These are phyloP conservation scores for Amphipyra tragopoginis DNA, from an alignment of 2,888 invertebrate species.

Conservation along the genomic window DNA sequence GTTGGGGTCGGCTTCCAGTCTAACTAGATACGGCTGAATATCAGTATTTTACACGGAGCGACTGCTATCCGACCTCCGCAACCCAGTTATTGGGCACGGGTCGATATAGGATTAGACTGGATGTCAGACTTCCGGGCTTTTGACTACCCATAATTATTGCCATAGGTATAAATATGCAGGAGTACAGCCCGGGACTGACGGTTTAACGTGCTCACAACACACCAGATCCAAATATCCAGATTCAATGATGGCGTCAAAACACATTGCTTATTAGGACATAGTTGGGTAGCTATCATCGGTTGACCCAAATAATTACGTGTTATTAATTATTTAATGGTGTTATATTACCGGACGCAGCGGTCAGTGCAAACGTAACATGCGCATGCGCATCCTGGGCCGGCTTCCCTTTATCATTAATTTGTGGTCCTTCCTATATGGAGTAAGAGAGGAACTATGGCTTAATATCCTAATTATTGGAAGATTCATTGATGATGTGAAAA, in stretches of 20 bases:
- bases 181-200: no score
- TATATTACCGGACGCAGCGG: slow-evolving; percentile 55
- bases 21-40: no score
- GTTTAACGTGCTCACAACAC: no score
- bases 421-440: slow-evolving; percentile 6
- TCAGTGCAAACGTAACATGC: slow-evolving; percentile 31
- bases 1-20: no score
- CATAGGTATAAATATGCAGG: no score
- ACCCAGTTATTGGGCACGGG: no score
- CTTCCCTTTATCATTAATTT: slow-evolving; percentile 42
- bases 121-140: no score
- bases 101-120: no score
- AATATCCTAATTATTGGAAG: not conserved
- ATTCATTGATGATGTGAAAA: no score
- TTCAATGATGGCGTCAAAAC: slow-evolving; percentile 2
- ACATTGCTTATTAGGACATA: slow-evolving; percentile 34
- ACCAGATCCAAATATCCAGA: not conserved
- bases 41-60: no score
- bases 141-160: no score
- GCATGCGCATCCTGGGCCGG: slow-evolving; percentile 30
- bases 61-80: no score
- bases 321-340: slow-evolving; percentile 38
- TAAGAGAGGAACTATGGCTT: slow-evolving; percentile 13
- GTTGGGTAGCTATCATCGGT: slow-evolving; percentile 25
- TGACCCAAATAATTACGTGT: slow-evolving; percentile 27